Percentiles rank a stretch among this genome's conserved stretches.
Conservation (phyloP, 1,140 invertebrate species). For the Triops longicaudatus region DNA sequence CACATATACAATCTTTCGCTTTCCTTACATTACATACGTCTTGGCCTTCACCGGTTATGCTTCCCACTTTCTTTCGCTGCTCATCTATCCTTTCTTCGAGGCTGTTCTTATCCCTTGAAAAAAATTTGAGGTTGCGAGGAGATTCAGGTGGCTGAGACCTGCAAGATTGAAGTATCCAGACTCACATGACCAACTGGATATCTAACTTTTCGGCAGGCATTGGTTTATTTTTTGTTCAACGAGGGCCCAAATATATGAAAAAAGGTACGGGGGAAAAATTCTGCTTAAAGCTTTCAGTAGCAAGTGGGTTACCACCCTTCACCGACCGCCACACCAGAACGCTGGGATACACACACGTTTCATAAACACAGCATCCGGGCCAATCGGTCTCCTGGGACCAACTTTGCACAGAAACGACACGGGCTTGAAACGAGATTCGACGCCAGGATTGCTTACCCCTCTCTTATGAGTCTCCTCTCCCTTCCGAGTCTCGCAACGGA, state of each 20-base stretch:
- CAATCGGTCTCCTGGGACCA: slow-evolving; percentile 22
- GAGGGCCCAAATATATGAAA: not conserved
- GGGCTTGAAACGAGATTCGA: slow-evolving; percentile 22
- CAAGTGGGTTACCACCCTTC: not conserved
- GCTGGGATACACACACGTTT: slow-evolving; percentile 5
- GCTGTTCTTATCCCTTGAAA: slow-evolving; percentile 22
- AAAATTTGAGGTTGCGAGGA: not conserved
- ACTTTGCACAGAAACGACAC: slow-evolving; percentile 25
- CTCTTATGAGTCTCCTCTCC: not conserved
- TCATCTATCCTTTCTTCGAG: slow-evolving; percentile 17
- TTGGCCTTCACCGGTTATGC: slow-evolving; percentile 21
- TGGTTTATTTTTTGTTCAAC: not conserved
- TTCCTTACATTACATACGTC: slow-evolving; percentile 5
- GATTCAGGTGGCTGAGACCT: not conserved
- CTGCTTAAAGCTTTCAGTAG: not conserved
- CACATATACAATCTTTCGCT: slow-evolving; percentile 24
- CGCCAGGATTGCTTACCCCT: slow-evolving; percentile 10
- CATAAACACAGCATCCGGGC: slow-evolving; percentile 20
- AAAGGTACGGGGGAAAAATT: not conserved
- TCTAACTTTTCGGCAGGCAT: not conserved
- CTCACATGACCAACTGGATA: not conserved
- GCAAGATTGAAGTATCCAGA: not conserved
- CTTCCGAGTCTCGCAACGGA: not conserved
- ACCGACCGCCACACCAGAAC: not conserved
- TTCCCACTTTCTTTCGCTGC: slow-evolving; percentile 27